Evolutionary conservation across 1,140 invertebrate genomes (phyloP).

Genomic region (Ylistrum balloti): DNA sequence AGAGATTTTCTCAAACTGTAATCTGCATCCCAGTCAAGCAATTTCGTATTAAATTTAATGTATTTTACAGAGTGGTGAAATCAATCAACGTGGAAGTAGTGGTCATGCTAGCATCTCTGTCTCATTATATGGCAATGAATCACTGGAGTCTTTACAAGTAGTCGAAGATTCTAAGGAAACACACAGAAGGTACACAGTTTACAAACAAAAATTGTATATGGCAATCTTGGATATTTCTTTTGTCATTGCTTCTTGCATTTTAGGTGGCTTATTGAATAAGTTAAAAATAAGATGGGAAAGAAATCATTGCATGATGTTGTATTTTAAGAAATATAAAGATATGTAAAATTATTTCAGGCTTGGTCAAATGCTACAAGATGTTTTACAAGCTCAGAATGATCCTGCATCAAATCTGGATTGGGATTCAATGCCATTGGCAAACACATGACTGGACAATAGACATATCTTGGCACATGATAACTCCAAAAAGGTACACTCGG

Average conservation of each 20-base stretch:
- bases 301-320: not conserved
- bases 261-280: too few relatives aligned
- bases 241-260: too few relatives aligned
- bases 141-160: not conserved
- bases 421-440: slow-evolving; percentile 1
- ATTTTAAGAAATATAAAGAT: not conserved
- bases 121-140: not conserved
- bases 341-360: not conserved
- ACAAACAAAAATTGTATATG: too few relatives aligned
- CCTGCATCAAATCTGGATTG: not conserved
- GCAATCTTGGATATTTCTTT: too few relatives aligned
- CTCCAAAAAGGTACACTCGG: not conserved
- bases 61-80: not conserved
- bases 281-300: not conserved
- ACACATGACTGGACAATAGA: not conserved
- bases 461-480: not conserved
- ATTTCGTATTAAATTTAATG: too few relatives aligned
- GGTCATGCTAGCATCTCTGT: not conserved
- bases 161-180: slow-evolving; percentile 20
- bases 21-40: too few relatives aligned
- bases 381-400: not conserved
- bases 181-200: not conserved
- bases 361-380: not conserved
- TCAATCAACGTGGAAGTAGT: not conserved
- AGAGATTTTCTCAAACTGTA: too few relatives aligned